phyloP scores from a whole-genome alignment of 2,888 invertebrate genomes.

The Ariolimax columbianus region DNA sequence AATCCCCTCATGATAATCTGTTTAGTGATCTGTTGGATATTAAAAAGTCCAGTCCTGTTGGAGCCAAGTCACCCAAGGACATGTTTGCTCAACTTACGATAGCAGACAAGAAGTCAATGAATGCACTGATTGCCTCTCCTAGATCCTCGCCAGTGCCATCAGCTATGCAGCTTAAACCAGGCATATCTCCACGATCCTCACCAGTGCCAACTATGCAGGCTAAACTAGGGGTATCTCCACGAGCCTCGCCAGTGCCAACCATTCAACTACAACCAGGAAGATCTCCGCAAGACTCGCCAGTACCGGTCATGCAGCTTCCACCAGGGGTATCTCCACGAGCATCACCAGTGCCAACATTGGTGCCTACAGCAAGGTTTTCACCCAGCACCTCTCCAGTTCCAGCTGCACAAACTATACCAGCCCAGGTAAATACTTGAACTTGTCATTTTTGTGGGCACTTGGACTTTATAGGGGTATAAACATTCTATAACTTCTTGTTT shows the following conservation, averaged over 20 bases:
- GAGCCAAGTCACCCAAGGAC: conserved; percentile 63
- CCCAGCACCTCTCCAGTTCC: conserved; percentile 21
- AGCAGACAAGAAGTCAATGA: conserved; percentile 66
- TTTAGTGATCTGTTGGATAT: conserved; percentile 68
- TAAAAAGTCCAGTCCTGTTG: conserved; percentile 39
- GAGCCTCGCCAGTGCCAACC: neutral
- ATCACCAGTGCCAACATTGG: neutral
- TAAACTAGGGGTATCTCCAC: neutral
- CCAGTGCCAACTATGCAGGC: neutral
- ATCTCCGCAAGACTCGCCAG: conserved; percentile 14
- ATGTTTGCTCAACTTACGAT: conserved; percentile 64
- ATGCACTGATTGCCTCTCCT: conserved; percentile 60
- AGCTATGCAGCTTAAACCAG: neutral
- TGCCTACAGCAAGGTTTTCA: neutral
- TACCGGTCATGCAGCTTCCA: neutral
- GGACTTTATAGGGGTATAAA: neutral
- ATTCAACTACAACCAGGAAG: neutral
- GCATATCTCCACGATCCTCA: conserved; percentile 7
- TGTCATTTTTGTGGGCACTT: neutral
- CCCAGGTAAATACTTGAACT: conserved; percentile 26
- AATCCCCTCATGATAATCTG: conserved; percentile 50
- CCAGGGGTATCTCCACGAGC: neutral
- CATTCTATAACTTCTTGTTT: too few species aligned
- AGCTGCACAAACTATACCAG: conserved; percentile 19
- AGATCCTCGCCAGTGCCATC: neutral